A percentile compares a stretch with the other conserved stretches of the same genome.
phyloP scores from a whole-genome alignment of 2,113 vertebrate genomes.

The Hemibates koningsi region DNA sequence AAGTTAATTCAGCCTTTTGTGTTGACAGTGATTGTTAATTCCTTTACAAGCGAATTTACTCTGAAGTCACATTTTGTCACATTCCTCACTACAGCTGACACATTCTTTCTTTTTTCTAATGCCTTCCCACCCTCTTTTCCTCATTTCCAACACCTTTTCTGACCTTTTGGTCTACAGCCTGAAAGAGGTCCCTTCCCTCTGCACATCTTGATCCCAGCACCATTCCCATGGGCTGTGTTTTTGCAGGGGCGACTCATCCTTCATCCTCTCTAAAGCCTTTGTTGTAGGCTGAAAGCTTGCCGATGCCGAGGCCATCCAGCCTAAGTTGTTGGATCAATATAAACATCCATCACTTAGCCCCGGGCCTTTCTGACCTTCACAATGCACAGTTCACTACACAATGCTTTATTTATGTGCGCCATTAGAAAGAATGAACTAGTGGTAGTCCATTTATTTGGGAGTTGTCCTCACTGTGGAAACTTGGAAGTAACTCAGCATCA shows the following conservation, averaged over 20 bases:
- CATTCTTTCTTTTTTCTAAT: conserved; percentile 23
- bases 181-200: conserved; percentile 50
- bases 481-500: not conserved
- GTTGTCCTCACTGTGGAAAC: conserved; percentile 6
- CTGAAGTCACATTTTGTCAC: conserved; percentile 49
- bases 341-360: conserved; percentile 69
- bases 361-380: conserved; percentile 57
- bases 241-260: conserved; percentile 44
- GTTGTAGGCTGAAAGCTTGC: conserved; percentile 65
- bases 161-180: conserved; percentile 40
- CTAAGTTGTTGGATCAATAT: conserved; percentile 73
- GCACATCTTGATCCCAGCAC: conserved; percentile 14
- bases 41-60: conserved; percentile 17
- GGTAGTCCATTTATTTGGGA: conserved; percentile 42
- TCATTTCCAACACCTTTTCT: conserved; percentile 23
- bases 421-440: conserved; percentile 65
- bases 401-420: conserved; percentile 66
- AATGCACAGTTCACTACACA: conserved; percentile 69
- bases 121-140: conserved; percentile 12
- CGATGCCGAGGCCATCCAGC: conserved; percentile 64
- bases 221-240: conserved; percentile 56
- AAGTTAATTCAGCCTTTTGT: not conserved
- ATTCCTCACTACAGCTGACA: conserved; percentile 37
- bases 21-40: not conserved
- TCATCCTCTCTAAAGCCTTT: conserved; percentile 68